Evolutionary conservation across 2,797 vertebrate genomes (phyloP).

Genomic region (Acipenser oxyrinchus): DNA sequence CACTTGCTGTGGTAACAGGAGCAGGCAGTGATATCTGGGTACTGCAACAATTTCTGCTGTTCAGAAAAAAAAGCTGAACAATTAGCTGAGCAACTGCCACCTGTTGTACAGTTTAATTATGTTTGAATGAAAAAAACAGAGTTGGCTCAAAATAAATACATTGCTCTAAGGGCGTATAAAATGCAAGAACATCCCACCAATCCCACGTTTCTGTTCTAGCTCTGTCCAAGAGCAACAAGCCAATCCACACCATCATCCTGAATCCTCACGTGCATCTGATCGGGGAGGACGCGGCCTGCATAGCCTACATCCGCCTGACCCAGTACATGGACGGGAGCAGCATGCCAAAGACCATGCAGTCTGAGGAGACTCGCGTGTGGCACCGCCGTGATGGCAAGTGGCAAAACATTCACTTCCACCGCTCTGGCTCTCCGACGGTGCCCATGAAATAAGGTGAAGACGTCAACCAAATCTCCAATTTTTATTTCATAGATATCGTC

Average conservation of each 20-base stretch:
- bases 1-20: no score
- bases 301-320: conserved; percentile 89
- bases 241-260: conserved; percentile 91
- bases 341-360: conserved; percentile 92
- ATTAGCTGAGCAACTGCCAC: no score
- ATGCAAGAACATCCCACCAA: not conserved
- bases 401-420: conserved; percentile 97
- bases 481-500: not conserved
- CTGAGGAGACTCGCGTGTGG: conserved; percentile 94
- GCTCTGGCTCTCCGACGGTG: conserved; percentile 86
- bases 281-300: conserved; percentile 90
- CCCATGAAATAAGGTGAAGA: conserved; percentile 74
- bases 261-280: conserved; percentile 94
- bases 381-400: conserved; percentile 93
- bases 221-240: conserved; percentile 78
- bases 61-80: no score
- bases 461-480: not conserved
- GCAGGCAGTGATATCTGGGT: no score
- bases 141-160: no score
- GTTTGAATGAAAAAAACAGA: not conserved
- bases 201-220: conserved; percentile 43
- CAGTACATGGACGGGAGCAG: conserved; percentile 82
- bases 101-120: no score
- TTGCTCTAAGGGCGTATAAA: no score
- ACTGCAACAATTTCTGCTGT: no score